Evolutionary conservation across 2,113 vertebrate species (phyloP), one percentile per base, ranked within the genome.

Genomic region (Tonatia bakeri): DNA sequence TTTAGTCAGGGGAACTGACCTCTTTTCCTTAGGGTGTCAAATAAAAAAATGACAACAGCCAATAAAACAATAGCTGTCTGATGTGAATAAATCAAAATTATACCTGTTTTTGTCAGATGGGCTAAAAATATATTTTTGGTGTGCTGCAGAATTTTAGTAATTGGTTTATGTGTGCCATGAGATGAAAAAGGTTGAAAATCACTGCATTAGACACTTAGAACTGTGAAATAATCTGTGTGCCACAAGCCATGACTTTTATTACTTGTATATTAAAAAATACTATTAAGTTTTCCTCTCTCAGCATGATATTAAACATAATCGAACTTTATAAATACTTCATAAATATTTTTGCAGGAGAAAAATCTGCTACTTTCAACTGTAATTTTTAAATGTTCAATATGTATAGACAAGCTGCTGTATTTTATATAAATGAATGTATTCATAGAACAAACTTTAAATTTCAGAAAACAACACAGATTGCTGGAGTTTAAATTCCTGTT

Each of bases 371-470:
- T 98, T 97, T 97, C 96, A 97, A 96, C 97, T 98, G 97, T 92
- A 98, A 96, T 96, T 98, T 96, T 96, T 95, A 97, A 97, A 96
- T 96, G 86, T 95, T 98, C 96, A 97, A 98, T 97, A 98, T 98
- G 97, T 98, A 98, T 98, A 98, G 97, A 97, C 97, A 98, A 97
- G 97, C 97, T 98, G 97, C 97, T 97, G 82, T 97, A 97, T 97
- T 98, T 98, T 98, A 97, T 98, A 97, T 97, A 98, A 98, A 97
- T 98, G 97, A 94, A 91, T 97, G 91, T 97, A 98, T 98, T 98
- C 97, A 98, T 96, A 97, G 97, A 97, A 94, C 94, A 97, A 98
- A 97, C 94, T 97, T 98, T 96, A 97, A 96, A 97, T 97, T 97
- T 96, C 91, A 97, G 85, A 97, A 98, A 97, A 97, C 97, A 97